Base-by-base conservation (phyloP, 2,113 vertebrate species). In the Cettia cetti region DNA sequence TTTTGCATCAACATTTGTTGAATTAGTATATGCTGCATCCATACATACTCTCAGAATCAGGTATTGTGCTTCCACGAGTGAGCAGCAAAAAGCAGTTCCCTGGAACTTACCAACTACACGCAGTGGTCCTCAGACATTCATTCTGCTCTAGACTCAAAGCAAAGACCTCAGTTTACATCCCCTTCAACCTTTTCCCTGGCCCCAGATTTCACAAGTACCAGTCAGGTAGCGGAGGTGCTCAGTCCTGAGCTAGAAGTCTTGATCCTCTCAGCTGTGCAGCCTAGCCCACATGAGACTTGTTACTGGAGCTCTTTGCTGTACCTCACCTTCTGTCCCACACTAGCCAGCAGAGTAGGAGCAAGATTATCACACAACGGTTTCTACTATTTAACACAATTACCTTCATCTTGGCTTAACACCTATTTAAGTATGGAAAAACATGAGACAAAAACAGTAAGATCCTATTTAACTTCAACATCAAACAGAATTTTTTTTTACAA, bases 331-430 rank as follows among this genome's bases (percentile, higher is more conserved):
- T 52, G 40, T 42, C 61, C 59, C 24, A 33, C 53, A 5, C 16
- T 21, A 56, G 31, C 30, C 22, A 3, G 19, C 1, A 0, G 3
- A 30, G 21, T 2, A 50, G 39, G 21, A 80, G 8, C 4, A 2
- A 77, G 15, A 13, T 37, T 3, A 80, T 28, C 13, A 53, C 0
- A 2, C 7, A 23, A 3, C 4, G 23, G 9, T 23, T 66, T 65
- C 69, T 47, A 20, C 10, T 66, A 6, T 30, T 61, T n/a, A n/a
- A 69, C 47, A 45, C 26, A 42, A 21, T 47, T 47, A 31, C 27
- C 15, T 83, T 80, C 28, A 28, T 45, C 56, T 61, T 82, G 23
- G 2, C 52, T 70, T 76, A 90, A 3, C 30, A 63, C 28, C 47
- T 74, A 10, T 44, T 24, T 30, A 65, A 45, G 9, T 2, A 47